Evolutionary conservation across 2,113 vertebrate species (phyloP).

Genomic region (Bos taurus): DNA sequence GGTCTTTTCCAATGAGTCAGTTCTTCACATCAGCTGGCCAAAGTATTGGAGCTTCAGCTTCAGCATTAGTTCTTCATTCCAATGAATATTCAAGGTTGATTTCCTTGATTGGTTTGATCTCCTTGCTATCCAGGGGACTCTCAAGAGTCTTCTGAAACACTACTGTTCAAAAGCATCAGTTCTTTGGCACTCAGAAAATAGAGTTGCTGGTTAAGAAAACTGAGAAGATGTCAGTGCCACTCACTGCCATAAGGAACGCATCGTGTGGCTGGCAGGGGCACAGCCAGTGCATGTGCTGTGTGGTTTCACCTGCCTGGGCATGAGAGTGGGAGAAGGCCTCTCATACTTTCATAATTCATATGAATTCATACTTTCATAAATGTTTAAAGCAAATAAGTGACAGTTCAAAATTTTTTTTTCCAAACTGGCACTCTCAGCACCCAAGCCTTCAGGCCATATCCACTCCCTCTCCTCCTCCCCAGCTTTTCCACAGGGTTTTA

Average conservation of each 20-base stretch:
- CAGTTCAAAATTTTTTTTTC: neutral
- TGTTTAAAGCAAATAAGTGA: neutral
- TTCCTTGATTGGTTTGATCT: neutral
- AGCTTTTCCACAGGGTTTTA: neutral
- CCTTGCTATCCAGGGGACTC: neutral
- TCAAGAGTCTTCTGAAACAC: neutral
- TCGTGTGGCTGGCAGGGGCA: no score
- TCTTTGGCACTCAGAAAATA: neutral
- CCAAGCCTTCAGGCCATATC: neutral
- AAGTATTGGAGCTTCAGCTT: neutral
- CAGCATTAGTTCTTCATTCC: neutral
- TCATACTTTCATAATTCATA: neutral
- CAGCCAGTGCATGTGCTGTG: neutral
- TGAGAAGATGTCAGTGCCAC: no score
- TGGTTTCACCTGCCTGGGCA: neutral
- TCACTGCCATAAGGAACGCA: neutral
- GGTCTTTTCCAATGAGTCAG: neutral
- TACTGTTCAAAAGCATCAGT: neutral
- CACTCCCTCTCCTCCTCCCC: neutral
- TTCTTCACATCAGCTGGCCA: neutral
- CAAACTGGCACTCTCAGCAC: neutral
- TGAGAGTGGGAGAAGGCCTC: neutral
- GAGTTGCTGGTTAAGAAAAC: neutral
- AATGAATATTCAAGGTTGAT: neutral
- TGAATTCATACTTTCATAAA: neutral